These are phyloP conservation scores for Calephelis perditalis DNA, from an alignment of 2,888 invertebrate species.

Conservation along the genomic window DNA sequence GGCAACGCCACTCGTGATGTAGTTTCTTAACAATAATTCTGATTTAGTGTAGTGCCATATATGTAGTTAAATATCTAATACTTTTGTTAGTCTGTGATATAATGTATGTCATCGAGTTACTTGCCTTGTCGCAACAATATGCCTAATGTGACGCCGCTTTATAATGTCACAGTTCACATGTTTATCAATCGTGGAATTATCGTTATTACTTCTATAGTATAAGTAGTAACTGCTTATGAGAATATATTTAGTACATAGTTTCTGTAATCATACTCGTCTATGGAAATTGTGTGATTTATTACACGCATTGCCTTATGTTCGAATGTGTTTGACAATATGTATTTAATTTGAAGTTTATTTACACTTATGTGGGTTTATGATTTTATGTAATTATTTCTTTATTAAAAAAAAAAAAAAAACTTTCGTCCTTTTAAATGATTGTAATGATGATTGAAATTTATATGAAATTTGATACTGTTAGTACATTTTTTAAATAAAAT, in stretches of 20 bases:
- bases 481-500: too few species aligned
- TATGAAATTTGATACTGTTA: too few species aligned
- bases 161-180: conserved; percentile 25
- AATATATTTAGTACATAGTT: not conserved
- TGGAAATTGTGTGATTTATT: not conserved
- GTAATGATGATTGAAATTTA: too few species aligned
- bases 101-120: conserved; percentile 53
- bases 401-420: too few species aligned
- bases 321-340: not conserved
- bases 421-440: too few species aligned
- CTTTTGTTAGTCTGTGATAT: conserved; percentile 75
- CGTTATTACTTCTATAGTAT: conserved; percentile 1
- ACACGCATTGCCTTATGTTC: not conserved
- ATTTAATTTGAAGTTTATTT: not conserved
- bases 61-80: conserved; percentile 56
- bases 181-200: conserved; percentile 21
- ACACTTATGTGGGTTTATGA: too few species aligned
- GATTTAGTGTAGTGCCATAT: conserved; percentile 71
- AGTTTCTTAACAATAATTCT: conserved; percentile 35
- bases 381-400: too few species aligned
- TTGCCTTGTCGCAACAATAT: conserved; percentile 47
- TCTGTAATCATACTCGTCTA: not conserved
- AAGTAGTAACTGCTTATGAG: conserved; percentile 3
- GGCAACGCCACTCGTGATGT: conserved; percentile 10
- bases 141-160: conserved; percentile 25